phyloP scores from a whole-genome alignment of 2,797 vertebrate species.

The Taeniopygia guttata region DNA sequence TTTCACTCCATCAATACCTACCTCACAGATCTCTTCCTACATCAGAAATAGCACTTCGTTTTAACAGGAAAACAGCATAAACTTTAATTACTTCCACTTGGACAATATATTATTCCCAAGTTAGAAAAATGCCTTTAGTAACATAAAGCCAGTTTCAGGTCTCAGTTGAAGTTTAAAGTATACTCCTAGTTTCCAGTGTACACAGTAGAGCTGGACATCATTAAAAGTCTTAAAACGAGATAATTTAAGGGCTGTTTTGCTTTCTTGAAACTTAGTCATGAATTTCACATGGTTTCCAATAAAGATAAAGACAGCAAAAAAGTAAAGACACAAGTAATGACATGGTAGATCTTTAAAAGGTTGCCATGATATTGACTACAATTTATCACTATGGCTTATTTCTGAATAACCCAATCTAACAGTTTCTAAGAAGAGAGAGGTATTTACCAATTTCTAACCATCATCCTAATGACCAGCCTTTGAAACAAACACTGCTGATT shows the following conservation, averaged over 20 bases:
- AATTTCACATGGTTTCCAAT: neutral
- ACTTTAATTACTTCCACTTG: neutral
- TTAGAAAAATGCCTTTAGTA: neutral
- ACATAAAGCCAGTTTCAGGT: neutral
- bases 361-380: neutral
- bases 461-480: neutral
- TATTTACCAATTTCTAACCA: neutral
- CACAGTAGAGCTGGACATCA: neutral
- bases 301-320: neutral
- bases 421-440: neutral
- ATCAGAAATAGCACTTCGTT: neutral
- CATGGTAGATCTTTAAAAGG: neutral
- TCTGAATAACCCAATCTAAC: neutral
- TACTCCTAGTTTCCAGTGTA: neutral
- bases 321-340: neutral
- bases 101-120: neutral
- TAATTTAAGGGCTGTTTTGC: neutral
- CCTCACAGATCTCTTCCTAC: neutral
- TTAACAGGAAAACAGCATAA: neutral
- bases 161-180: neutral
- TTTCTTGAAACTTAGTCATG: neutral
- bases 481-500: neutral
- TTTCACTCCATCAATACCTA: neutral
- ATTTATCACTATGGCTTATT: neutral
- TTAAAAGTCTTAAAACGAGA: neutral